A percentile compares a stretch with the other conserved stretches of the same genome.
phyloP scores from a whole-genome alignment of 2,888 invertebrate species.

The Ochropleura leucogaster region DNA sequence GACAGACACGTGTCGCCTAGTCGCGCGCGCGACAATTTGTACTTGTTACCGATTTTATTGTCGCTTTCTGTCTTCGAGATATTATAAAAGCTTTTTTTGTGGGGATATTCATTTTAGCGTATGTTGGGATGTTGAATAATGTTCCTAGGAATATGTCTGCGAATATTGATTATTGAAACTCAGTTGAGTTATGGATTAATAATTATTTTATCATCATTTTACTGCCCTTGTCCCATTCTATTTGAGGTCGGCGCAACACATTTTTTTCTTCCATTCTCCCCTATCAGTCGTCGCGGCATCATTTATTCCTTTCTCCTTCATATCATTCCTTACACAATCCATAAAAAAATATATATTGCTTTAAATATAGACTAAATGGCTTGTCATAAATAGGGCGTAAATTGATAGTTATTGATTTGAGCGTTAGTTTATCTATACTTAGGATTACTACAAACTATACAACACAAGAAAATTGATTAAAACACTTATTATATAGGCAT shows the following conservation, averaged over 20 bases:
- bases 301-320: too few species aligned
- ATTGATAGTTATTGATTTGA: neutral
- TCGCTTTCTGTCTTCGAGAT: conserved; percentile 33
- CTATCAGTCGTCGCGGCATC: too few species aligned
- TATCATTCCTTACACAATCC: too few species aligned
- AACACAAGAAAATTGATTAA: neutral
- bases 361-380: neutral
- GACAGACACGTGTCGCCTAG: conserved; percentile 47
- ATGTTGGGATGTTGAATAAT: conserved; percentile 1
- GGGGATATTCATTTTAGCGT: conserved; percentile 20
- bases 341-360: too few species aligned
- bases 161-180: neutral
- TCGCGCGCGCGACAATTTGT: conserved; percentile 37
- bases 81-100: conserved; percentile 11
- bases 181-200: neutral
- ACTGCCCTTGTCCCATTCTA: too few species aligned
- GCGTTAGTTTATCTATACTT: neutral
- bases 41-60: conserved; percentile 54
- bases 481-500: neutral
- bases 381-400: neutral
- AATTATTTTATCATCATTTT: neutral
- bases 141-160: conserved; percentile 1
- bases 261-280: too few species aligned
- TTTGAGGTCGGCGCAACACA: too few species aligned
- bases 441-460: too few species aligned